Evolutionary conservation across 2,113 vertebrate species (phyloP).

Genomic region (Trochalopteron elliotii): DNA sequence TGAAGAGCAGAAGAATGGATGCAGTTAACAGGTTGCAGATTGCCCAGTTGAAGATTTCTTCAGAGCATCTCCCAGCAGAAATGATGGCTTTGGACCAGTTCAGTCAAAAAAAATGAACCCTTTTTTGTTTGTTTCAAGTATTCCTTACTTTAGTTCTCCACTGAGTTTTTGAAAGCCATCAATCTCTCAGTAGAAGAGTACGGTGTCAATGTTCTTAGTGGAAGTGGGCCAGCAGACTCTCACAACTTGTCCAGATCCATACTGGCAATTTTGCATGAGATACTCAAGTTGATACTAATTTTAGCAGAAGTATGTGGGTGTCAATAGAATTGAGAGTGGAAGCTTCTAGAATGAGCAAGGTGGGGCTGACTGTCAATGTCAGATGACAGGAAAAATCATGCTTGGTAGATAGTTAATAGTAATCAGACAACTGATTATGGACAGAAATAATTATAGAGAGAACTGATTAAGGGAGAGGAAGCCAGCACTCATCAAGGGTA

Average conservation of each 20-base stretch:
- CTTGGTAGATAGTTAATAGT: background rate
- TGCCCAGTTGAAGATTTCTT: background rate
- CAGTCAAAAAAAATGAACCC: fast-evolving
- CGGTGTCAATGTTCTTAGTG: fast-evolving
- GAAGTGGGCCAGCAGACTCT: background rate
- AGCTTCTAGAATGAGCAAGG: background rate
- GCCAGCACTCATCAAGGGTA: background rate
- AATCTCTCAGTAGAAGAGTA: background rate
- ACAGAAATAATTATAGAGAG: background rate
- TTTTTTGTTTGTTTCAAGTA: background rate
- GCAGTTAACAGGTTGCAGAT: background rate
- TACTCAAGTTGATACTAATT: background rate
- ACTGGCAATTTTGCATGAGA: background rate
- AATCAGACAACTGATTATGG: conserved; percentile 48
- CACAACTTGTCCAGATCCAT: background rate
- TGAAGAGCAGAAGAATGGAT: background rate
- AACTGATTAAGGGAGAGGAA: conserved; percentile 40
- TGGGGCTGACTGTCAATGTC: conserved; percentile 1
- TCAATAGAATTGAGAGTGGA: background rate
- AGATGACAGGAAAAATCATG: background rate
- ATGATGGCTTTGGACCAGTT: background rate
- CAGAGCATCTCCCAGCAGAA: background rate
- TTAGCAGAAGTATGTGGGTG: background rate
- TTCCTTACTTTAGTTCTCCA: background rate
- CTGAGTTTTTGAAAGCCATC: background rate